These are phyloP conservation scores for Rhizomys pruinosus DNA, from an alignment of 2,113 vertebrate genomes.

Conservation along the genomic window DNA sequence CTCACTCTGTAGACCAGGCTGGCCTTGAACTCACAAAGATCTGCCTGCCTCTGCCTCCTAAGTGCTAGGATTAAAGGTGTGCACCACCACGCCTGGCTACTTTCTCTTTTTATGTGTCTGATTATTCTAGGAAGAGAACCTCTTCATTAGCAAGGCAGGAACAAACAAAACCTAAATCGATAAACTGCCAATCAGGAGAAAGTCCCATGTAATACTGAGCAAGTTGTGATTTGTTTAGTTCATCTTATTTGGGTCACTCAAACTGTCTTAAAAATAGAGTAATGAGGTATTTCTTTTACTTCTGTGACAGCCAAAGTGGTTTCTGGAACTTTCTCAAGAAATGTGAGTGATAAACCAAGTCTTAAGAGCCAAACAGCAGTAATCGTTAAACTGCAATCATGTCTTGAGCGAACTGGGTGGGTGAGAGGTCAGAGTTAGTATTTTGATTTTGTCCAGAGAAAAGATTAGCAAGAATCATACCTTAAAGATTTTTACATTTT, in stretches of 20 bases:
- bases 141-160: constrained; percentile 1
- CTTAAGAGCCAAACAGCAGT: constrained; percentile 10
- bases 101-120: constrained; percentile 45
- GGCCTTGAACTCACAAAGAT: too few relatives aligned
- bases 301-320: constrained; percentile 6
- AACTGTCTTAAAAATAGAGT: constrained; percentile 49
- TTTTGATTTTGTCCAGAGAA: not conserved
- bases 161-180: constrained; percentile 15
- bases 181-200: not conserved
- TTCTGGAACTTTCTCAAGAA: constrained; percentile 1
- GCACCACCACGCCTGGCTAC: too few relatives aligned
- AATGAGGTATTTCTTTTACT: constrained; percentile 24
- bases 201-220: constrained; percentile 10
- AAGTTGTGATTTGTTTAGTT: constrained; percentile 28
- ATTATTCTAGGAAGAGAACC: constrained; percentile 12
- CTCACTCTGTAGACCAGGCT: too few relatives aligned
- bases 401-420: not conserved
- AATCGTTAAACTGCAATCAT: not conserved
- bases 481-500: constrained; percentile 50
- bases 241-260: constrained; percentile 52
- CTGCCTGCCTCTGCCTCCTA: too few relatives aligned
- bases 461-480: constrained; percentile 48
- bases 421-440: not conserved
- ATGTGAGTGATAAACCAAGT: constrained; percentile 53
- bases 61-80: too few relatives aligned